A percentile compares a stretch with the other conserved stretches of the same genome.
Evolutionary conservation across 2,797 vertebrate species (phyloP).

Genomic region (Pogonophryne albipinna): DNA sequence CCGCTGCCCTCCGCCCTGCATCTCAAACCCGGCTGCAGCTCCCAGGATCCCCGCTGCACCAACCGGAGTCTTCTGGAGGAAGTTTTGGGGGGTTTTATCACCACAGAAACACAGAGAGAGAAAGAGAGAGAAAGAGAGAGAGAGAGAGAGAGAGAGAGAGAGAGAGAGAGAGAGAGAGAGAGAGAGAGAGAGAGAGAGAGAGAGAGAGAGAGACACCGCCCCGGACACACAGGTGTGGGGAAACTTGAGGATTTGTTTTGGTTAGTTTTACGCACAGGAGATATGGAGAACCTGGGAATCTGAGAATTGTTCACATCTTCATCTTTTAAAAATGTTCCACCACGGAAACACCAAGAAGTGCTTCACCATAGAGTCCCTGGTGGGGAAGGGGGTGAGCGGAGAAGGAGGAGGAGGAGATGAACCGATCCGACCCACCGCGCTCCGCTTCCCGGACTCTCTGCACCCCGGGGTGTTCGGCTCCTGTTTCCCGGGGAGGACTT

Average conservation of each 20-base stretch:
- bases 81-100: background rate
- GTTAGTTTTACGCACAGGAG: no score
- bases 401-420: conserved; percentile 75
- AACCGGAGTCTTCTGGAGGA: conserved; percentile 23
- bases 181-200: no score
- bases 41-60: conserved; percentile 11
- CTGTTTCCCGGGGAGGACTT: conserved; percentile 77
- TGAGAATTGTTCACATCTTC: background rate
- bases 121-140: no score
- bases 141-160: no score
- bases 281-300: no score
- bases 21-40: background rate
- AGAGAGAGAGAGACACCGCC: no score
- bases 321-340: conserved; percentile 80
- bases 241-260: no score
- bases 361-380: conserved; percentile 88
- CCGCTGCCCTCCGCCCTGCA: background rate
- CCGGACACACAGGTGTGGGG: no score
- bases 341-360: conserved; percentile 82
- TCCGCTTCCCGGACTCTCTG: conserved; percentile 84
- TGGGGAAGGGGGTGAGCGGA: conserved; percentile 81
- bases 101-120: no score
- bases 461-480: conserved; percentile 82
- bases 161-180: no score
- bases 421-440: conserved; percentile 86